phyloP scores from a whole-genome alignment of 2,888 invertebrate genomes.

The Cryptocheilus praepositus region DNA sequence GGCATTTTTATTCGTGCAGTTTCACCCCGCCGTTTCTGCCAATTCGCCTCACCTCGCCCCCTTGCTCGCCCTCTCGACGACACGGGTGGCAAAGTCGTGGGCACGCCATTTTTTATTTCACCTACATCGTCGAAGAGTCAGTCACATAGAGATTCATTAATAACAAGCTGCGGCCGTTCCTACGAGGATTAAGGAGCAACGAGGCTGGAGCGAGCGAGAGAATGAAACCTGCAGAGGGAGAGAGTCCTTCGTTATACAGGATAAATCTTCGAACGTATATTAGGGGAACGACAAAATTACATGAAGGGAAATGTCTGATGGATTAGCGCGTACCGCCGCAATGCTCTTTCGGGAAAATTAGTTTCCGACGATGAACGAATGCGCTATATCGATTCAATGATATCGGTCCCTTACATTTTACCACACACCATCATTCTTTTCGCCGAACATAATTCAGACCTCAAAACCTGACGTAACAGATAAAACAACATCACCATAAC shows the following conservation, averaged over 20 bases:
- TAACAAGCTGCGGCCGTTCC: constrained; percentile 54
- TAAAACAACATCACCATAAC: no score
- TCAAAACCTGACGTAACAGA: not conserved
- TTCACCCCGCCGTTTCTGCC: constrained; percentile 51
- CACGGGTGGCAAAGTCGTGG: constrained; percentile 61
- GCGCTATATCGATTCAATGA: no score
- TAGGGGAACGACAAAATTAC: no score
- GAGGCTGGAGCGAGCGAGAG: not conserved
- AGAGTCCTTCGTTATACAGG: constrained; percentile 40
- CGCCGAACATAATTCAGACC: not conserved
- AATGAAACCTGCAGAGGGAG: not conserved
- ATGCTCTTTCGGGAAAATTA: not conserved
- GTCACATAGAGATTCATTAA: constrained; percentile 53
- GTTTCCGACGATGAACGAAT: no score
- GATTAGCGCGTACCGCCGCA: no score
- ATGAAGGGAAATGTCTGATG: no score
- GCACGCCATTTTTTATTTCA: constrained; percentile 64
- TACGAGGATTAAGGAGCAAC: constrained; percentile 47
- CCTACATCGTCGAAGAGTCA: constrained; percentile 51
- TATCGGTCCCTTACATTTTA: no score
- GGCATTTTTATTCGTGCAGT: constrained; percentile 72
- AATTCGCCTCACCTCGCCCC: constrained; percentile 47
- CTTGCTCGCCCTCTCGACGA: constrained; percentile 52
- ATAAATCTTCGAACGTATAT: not conserved
- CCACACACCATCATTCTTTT: no score